Base-by-base conservation (phyloP, 1,140 invertebrate genomes). In the Panulirus ornatus region DNA sequence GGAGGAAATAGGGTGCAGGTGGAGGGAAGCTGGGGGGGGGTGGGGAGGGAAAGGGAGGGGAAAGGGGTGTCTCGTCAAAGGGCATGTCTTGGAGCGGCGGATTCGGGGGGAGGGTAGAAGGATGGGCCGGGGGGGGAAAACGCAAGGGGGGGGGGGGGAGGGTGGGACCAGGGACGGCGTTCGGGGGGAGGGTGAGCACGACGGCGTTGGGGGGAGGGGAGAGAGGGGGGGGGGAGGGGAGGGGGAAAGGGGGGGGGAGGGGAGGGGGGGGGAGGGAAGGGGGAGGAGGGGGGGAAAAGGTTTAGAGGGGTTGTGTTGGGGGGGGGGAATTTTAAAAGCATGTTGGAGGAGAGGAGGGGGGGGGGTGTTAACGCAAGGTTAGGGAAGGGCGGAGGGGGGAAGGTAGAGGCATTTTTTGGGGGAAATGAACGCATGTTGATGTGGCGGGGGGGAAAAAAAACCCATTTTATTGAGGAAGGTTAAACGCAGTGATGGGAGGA, bases 1-100 rank as follows among this genome's bases (percentile, higher is more conserved):
- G n/a, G 44, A 34, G n/a, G 76, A 40, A 81, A 42, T 27, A n/a
- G n/a, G 58, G 36, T 51, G n/a, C 22, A 70, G 63, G 82, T 66
- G n/a, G n/a, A 58, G 58, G 54, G 34, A 34, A 22, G 22, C n/a
- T 1, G 1, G 2, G 54, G 38, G 34, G 40, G 36, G 58, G 54
- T 0, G 3, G 36, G 6, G 58, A 47, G 16, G 40, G 82, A n/a
- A 42, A n/a, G 8, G n/a, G 82, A 30, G 44, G 44, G 8, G 19
- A 14, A 27, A 19, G 11, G 30, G 9, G 38, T 8, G 19, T 22
- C n/a, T n/a, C n/a, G n/a, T n/a, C n/a, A n/a, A n/a, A n/a, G n/a
- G n/a, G n/a, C n/a, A n/a, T n/a, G n/a, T n/a, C n/a, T n/a, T n/a
- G n/a, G n/a, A n/a, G n/a, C n/a, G n/a, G n/a, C n/a, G n/a, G n/a